Percentiles rank a stretch among this genome's conserved stretches.
Evolutionary conservation across 64 coral and sea anemone genomes (phyloP).

Genomic region (Montipora foliosa): DNA sequence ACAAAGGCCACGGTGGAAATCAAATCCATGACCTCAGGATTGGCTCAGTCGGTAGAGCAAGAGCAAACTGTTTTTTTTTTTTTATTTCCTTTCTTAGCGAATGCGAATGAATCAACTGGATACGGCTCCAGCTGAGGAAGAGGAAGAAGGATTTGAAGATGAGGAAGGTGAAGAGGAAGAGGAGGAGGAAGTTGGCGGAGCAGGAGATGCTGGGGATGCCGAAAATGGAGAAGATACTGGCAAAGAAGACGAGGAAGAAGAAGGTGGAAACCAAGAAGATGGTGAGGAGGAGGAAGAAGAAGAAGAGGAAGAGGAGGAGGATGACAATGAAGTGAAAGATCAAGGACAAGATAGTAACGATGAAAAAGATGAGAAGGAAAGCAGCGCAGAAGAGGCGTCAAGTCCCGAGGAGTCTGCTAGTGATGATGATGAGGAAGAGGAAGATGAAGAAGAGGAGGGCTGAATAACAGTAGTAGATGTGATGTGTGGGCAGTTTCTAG

Average conservation of each 20-base stretch:
- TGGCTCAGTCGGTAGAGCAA: neutral
- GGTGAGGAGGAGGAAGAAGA: constrained; percentile 21
- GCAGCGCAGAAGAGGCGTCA: neutral
- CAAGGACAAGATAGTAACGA: neutral
- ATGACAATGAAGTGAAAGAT: neutral
- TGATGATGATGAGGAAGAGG: neutral
- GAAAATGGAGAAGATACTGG: constrained; percentile 17
- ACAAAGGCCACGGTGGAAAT: too few species aligned
- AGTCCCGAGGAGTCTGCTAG: neutral
- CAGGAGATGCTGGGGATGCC: constrained; percentile 43
- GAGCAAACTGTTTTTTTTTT: neutral
- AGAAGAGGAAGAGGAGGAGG: constrained; percentile 72
- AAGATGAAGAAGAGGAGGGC: neutral
- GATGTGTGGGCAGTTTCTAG: neutral
- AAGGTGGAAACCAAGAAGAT: constrained; percentile 26
- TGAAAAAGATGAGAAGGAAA: neutral
- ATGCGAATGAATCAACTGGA: constrained; percentile 75
- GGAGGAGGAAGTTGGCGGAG: neutral
- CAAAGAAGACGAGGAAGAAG: constrained; percentile 3
- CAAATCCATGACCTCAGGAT: too few species aligned
- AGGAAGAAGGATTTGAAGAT: constrained; percentile 77
- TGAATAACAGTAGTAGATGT: neutral
- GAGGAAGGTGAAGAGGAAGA: constrained; percentile 60
- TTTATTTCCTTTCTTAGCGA: constrained; percentile 17
- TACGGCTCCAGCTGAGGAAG: constrained; percentile 54